Conservation (phyloP, 2,888 invertebrate genomes). For the Cepaea hortensis region DNA sequence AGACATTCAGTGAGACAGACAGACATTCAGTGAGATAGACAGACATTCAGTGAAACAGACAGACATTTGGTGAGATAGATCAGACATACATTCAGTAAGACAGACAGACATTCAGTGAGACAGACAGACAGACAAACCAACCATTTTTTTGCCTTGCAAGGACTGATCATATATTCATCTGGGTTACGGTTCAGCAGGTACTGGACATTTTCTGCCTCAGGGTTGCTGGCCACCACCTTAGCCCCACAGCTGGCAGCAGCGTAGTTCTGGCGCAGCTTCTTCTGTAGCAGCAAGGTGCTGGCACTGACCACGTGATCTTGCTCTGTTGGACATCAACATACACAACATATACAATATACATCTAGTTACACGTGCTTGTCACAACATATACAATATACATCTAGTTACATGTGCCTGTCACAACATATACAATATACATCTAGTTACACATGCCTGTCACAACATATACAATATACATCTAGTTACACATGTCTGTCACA, state of each 20-base stretch:
- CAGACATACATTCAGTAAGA: too few relatives aligned
- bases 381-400: not conserved
- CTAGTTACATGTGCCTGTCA: not conserved
- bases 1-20: too few relatives aligned
- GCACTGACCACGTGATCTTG: constrained; percentile 22
- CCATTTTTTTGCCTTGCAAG: constrained; percentile 84
- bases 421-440: not conserved
- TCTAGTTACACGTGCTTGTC: too few relatives aligned
- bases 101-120: too few relatives aligned
- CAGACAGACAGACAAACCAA: constrained; percentile 54
- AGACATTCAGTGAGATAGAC: too few relatives aligned
- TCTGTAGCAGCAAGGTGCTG: constrained; percentile 41
- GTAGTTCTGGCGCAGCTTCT: constrained; percentile 87
- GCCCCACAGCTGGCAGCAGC: constrained; percentile 98
- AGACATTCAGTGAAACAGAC: too few relatives aligned
- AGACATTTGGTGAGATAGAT: too few relatives aligned
- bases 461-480: not conserved
- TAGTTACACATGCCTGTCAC: too few relatives aligned
- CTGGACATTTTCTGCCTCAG: constrained; percentile 88
- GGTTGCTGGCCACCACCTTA: constrained; percentile 93
- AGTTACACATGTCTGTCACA: too few relatives aligned
- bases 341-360: not conserved
- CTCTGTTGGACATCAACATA: not conserved
- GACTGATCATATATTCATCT: constrained; percentile 98
- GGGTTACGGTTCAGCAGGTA: constrained; percentile 90